Base-by-base conservation (phyloP, 1,140 invertebrate species). In the Drosophila novamexicana region DNA sequence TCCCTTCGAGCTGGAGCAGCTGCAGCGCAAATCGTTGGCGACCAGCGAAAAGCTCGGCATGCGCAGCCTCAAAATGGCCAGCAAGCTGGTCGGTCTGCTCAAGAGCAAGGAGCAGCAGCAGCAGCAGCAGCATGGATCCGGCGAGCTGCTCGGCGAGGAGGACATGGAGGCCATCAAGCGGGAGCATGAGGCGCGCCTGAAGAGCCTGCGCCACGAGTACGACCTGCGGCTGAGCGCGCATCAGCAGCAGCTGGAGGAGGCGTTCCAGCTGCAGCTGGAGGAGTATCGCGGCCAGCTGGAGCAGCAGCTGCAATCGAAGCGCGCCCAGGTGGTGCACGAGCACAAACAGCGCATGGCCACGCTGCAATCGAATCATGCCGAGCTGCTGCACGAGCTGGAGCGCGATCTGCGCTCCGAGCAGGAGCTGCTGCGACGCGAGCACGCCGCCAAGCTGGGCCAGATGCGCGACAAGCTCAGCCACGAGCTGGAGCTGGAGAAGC, bases 351-450 rank as follows among this genome's bases (percentile, higher is more conserved):
- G 93, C 34, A 82, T 94, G 67, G 92, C 93, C 54, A 93, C 93
- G 52, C 72, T 94, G 36, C 93, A 93, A 59, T 85, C 91, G 61
- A 94, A 94, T 56, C 94, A 94, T 72, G 79, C 92, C 0, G 90
- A 93, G 59, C 90, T 93, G 18, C 90, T 94, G 16, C 93, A 94
- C 7, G 94, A 95, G 58, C 76, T 95, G 7, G 93, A 94, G 66
- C 93, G 94, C 6, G 95, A 95, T 64, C 93, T 95, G 72, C 94
- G 94, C 76, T 93, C 93, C 69, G 95, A 95, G 93, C 94, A 95
- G 81, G 93, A 92, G 66, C 89, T 95, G 0, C 84, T 95, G 0
- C 93, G 95, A 2, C 94, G 94, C 10, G 95, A 96, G 61, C 95
- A 96, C 79, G 94, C 95, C 44, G 94, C 94, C 40, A 93, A 94